Conservation (phyloP, 2,113 vertebrate genomes). For the Formicarius rufipectus region DNA sequence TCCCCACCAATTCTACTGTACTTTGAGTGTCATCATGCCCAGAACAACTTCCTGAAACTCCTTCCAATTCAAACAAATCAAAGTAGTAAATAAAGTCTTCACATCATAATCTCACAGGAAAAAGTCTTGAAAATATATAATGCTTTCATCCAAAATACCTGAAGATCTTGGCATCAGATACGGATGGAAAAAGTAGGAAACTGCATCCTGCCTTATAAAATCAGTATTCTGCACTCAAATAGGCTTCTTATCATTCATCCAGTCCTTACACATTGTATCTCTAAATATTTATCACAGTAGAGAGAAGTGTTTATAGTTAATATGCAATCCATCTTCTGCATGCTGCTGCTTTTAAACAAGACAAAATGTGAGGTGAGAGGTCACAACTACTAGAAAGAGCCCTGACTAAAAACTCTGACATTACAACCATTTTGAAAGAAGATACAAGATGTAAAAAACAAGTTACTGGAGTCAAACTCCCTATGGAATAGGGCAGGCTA, state of each 20-base stretch:
- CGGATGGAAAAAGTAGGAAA: not conserved
- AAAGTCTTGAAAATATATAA: not conserved
- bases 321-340: slow-evolving; percentile 19
- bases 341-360: not conserved
- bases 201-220: not conserved
- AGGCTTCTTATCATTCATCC: not conserved
- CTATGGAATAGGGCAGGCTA: accelerated
- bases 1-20: accelerated
- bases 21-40: not conserved
- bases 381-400: slow-evolving; percentile 1
- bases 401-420: not conserved
- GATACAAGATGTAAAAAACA: not conserved
- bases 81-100: not conserved
- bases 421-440: not conserved
- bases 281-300: slow-evolving; percentile 23
- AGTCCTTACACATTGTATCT: not conserved
- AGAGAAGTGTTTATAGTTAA: slow-evolving; percentile 7
- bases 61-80: not conserved
- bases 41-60: not conserved
- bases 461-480: not conserved
- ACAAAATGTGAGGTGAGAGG: slow-evolving; percentile 7
- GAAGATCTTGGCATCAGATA: not conserved
- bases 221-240: not conserved
- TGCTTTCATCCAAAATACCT: not conserved
- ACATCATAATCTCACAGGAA: not conserved